Base-by-base conservation (phyloP, 2,113 vertebrate species). In the Microcebus ravelobensis region DNA sequence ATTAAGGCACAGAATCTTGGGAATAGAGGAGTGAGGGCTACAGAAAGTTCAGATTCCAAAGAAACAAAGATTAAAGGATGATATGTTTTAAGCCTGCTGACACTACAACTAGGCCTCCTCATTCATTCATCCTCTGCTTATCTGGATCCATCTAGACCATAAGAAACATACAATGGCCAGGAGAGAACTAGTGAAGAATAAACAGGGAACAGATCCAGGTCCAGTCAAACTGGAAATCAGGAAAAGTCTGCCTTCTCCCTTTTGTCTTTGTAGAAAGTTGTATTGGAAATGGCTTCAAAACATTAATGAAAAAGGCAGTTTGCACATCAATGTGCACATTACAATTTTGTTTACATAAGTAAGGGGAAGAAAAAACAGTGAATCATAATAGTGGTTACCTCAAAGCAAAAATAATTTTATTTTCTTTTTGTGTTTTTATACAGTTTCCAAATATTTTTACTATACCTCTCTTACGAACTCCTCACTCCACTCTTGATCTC, bases 281-380 rank as follows among this genome's bases (percentile, higher is more conserved):
- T 84, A 18, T 68, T 91, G 57, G 20, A 95, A 93, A 74, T 79
- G 25, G 18, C 34, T 96, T 92, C 27, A 84, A 85, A 88, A 85
- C 4, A 52, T 45, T 80, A 88, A 80, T 68, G 18, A 31, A 91
- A 93, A 81, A 4, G 6, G 14, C 20, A 55, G 0, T 18, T n/a
- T 65, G 17, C 31, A 88, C 84, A 91, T 74, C 17, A 90, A 79
- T 74, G 1, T 31, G 48, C 5, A 96, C 31, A 63, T 67, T 84
- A 79, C 1, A 71, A 55, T 87, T 79, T 86, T 68, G 8, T 87
- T 77, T 91, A 65, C 90, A 45, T 73, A 93, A 68, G 2, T 65
- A 94, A 70, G 20, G 0, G 39, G 3, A 68, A 84, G 23, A 48
- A 92, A 87, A 70, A 36, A 42, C 8, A 55, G 52, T 42, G 80